Conservation (phyloP, 2,888 invertebrate genomes). For the Notocelia uddmanniana region DNA sequence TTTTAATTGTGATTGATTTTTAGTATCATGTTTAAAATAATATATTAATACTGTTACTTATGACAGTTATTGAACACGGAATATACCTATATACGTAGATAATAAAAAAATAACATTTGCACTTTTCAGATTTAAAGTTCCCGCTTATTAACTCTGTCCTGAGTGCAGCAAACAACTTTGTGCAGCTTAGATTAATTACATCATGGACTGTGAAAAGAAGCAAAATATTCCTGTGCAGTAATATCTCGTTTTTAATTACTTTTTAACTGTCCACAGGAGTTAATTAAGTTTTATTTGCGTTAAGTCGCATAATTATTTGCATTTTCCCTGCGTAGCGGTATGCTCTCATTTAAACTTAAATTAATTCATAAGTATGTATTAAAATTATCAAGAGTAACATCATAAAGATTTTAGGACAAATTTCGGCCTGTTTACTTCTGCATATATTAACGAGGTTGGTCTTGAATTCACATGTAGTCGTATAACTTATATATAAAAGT, state of each 20-base stretch:
- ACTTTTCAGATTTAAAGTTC: background rate
- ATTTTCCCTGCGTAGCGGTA: constrained; percentile 17
- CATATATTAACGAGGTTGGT: background rate
- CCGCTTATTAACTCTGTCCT: background rate
- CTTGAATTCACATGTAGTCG: no score
- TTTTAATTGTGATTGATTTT: no score
- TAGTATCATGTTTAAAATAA: no score
- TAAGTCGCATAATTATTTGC: constrained; percentile 27
- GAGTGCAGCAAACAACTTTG: constrained; percentile 9
- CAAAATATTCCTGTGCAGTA: constrained; percentile 32
- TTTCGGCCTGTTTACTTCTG: background rate
- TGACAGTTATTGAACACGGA: no score
- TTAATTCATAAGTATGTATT: constrained; percentile 28
- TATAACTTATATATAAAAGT: no score
- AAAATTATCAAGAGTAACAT: background rate
- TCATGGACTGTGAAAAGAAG: constrained; percentile 27
- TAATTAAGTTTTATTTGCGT: constrained; percentile 42
- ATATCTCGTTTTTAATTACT: constrained; percentile 43
- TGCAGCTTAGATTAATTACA: constrained; percentile 22
- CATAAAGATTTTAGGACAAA: background rate
- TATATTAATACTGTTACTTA: no score
- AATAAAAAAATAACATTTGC: no score
- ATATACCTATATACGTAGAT: no score
- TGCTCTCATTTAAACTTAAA: constrained; percentile 16
- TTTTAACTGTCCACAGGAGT: constrained; percentile 34